These are phyloP conservation scores for Campaea margaritaria DNA, from an alignment of 2,888 invertebrate species.

Conservation along the genomic window DNA sequence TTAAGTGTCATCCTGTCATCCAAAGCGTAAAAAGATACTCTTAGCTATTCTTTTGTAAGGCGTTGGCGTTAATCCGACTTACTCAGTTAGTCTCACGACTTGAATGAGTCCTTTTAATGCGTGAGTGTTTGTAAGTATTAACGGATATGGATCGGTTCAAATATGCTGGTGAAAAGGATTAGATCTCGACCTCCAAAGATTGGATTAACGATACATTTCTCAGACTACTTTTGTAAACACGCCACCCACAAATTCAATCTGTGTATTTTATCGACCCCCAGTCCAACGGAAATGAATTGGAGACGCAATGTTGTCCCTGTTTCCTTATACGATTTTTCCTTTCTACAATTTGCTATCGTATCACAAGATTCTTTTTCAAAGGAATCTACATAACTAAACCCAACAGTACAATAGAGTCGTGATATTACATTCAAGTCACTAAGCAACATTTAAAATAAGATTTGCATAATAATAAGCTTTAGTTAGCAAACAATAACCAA, in stretches of 20 bases:
- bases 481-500: slow-evolving; percentile 54
- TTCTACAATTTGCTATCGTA: not conserved
- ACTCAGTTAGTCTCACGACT: slow-evolving; percentile 62
- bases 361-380: slow-evolving; percentile 3
- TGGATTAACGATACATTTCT: not conserved
- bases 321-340: slow-evolving; percentile 6
- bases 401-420: slow-evolving; percentile 8
- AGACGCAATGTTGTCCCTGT: slow-evolving; percentile 8
- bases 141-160: slow-evolving; percentile 19
- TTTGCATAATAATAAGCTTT: slow-evolving; percentile 43
- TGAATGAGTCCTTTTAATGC: slow-evolving; percentile 31
- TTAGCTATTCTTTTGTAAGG: slow-evolving; percentile 53
- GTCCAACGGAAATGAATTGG: slow-evolving; percentile 10
- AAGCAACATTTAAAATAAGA: slow-evolving; percentile 34
- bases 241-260: not conserved
- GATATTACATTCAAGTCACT: slow-evolving; percentile 22
- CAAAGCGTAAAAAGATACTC: slow-evolving; percentile 38
- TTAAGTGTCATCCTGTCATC: slow-evolving; percentile 44
- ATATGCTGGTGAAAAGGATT: slow-evolving; percentile 10
- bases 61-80: slow-evolving; percentile 70
- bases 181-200: slow-evolving; percentile 2
- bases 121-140: slow-evolving; percentile 24
- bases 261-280: not conserved
- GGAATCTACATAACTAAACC: not conserved
- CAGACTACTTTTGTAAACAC: not conserved